A percentile compares a stretch with the other conserved stretches of the same genome.
Evolutionary conservation across 1,140 invertebrate species (phyloP).

Genomic region (Drosophila pachea): DNA sequence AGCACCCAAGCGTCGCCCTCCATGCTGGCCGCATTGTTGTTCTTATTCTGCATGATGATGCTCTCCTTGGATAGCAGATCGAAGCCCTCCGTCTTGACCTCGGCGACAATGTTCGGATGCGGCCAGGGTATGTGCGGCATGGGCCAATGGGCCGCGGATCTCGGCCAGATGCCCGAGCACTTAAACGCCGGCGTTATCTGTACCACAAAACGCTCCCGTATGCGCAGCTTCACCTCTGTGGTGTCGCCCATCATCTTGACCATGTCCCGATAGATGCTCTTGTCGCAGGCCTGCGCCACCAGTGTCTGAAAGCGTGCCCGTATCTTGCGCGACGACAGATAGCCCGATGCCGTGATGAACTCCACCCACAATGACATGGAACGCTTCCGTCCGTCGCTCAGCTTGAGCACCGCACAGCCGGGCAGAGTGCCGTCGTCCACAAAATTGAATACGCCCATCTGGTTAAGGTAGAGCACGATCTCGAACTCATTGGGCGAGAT

Average conservation of each 20-base stretch:
- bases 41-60: slow-evolving; percentile 88
- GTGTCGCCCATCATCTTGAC: slow-evolving; percentile 97
- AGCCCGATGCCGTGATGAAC: slow-evolving; percentile 97
- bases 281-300: slow-evolving; percentile 96
- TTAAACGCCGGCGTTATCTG: slow-evolving; percentile 97
- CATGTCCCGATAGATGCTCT: slow-evolving; percentile 93
- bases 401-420: slow-evolving; percentile 96
- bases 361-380: slow-evolving; percentile 99
- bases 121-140: slow-evolving; percentile 93
- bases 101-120: slow-evolving; percentile 91
- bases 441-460: slow-evolving; percentile 99
- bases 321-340: slow-evolving; percentile 95
- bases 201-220: slow-evolving; percentile 94
- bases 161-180: slow-evolving; percentile 95
- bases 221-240: slow-evolving; percentile 90
- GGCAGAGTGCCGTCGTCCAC: slow-evolving; percentile 97
- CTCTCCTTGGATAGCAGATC: slow-evolving; percentile 93
- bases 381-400: slow-evolving; percentile 95
- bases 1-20: slow-evolving; percentile 97
- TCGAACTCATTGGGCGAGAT: slow-evolving; percentile 95
- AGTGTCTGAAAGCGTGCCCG: slow-evolving; percentile 95
- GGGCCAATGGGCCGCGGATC: slow-evolving; percentile 96
- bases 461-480: slow-evolving; percentile 96
- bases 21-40: slow-evolving; percentile 85
- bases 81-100: slow-evolving; percentile 96